A percentile compares a stretch with the other conserved stretches of the same genome.
Conservation (phyloP, 37 sponge, comb jelly and placozoan genomes). For the Aplysina aerophoba region DNA sequence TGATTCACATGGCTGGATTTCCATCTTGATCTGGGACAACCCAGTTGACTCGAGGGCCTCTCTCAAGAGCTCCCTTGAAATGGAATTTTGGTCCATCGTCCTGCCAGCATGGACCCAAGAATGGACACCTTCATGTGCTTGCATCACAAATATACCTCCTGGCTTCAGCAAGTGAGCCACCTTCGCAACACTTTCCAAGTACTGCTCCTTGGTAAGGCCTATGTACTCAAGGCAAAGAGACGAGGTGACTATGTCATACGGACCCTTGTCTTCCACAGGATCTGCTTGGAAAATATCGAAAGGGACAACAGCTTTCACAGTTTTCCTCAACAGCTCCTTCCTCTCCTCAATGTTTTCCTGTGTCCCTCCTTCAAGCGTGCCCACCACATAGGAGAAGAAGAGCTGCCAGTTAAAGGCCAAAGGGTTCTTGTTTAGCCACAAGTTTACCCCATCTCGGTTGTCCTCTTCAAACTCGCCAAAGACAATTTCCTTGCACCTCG, state of each 20-base stretch:
- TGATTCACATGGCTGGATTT: no score
- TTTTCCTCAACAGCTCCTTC: constrained; percentile 5
- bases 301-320: constrained; percentile 46
- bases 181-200: background rate
- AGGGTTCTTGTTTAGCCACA: constrained; percentile 14
- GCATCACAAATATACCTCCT: constrained; percentile 36
- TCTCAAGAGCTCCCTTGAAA: no score
- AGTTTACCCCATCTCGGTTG: constrained; percentile 76
- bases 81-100: no score
- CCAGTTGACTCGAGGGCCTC: no score
- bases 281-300: constrained; percentile 38
- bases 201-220: constrained; percentile 14
- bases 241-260: constrained; percentile 38
- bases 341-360: constrained; percentile 15
- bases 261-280: constrained; percentile 23
- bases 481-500: constrained; percentile 40
- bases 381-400: constrained; percentile 49
- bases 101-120: no score
- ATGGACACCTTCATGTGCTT: background rate
- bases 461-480: constrained; percentile 68
- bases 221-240: constrained; percentile 13
- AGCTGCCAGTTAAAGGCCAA: constrained; percentile 29
- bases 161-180: constrained; percentile 19
- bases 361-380: constrained; percentile 35
- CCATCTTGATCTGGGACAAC: no score